Conservation (phyloP, 2,113 vertebrate species). For the Myiagra hebetior region DNA sequence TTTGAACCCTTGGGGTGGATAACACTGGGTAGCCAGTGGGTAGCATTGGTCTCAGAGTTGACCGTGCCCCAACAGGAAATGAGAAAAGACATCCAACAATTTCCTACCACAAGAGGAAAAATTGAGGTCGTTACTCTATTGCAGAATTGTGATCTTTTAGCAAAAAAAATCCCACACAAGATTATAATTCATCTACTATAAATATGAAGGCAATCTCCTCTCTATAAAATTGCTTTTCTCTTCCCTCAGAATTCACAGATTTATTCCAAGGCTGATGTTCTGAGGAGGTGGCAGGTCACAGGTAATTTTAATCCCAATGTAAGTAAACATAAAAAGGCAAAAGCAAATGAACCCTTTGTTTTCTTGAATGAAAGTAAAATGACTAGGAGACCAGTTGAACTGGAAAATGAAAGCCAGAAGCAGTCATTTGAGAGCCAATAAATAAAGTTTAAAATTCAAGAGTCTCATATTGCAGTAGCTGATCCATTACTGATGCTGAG, state of each 20-base stretch:
- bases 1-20: not conserved
- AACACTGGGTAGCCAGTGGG: not conserved
- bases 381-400: not conserved
- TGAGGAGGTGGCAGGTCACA: not conserved
- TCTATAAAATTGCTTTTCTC: not conserved
- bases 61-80: not conserved
- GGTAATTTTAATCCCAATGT: slow-evolving; percentile 1
- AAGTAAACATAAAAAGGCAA: not conserved
- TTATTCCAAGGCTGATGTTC: not conserved
- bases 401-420: not conserved
- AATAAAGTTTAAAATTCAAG: not conserved
- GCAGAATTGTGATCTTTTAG: not conserved
- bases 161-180: not conserved
- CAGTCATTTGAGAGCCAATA: not conserved
- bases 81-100: slow-evolving; percentile 6
- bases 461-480: not conserved
- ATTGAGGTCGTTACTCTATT: not conserved
- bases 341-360: not conserved
- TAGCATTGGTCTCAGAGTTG: not conserved
- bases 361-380: not conserved
- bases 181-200: slow-evolving; percentile 14
- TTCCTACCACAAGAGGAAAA: not conserved
- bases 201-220: slow-evolving; percentile 21
- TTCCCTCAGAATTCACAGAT: not conserved
- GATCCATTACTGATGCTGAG: not conserved